Percentiles rank a stretch among this genome's conserved stretches.
Conservation (phyloP, 2,113 vertebrate genomes). For the Salminus brasiliensis region DNA sequence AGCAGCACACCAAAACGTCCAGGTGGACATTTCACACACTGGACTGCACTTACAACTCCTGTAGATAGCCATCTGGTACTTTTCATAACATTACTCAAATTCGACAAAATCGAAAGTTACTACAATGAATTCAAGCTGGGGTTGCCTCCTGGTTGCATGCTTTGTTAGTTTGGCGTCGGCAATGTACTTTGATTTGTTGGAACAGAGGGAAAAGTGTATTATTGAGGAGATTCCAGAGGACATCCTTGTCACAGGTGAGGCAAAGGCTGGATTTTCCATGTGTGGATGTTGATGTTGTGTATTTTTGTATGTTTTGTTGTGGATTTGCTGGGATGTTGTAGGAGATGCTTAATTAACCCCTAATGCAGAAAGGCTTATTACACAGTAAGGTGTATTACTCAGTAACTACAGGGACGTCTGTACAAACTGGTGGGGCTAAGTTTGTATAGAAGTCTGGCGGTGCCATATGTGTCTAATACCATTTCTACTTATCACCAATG, state of each 20-base stretch:
- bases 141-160: conserved; percentile 62
- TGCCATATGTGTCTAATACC: too few relatives aligned
- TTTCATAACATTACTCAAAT: conserved; percentile 12
- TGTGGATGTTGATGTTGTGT: too few relatives aligned
- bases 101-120: neutral
- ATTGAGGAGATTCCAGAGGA: conserved; percentile 88
- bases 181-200: conserved; percentile 88
- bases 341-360: neutral
- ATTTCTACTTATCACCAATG: neutral
- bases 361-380: too few relatives aligned
- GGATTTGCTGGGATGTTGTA: neutral
- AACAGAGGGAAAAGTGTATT: conserved; percentile 88
- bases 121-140: conserved; percentile 58
- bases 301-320: neutral
- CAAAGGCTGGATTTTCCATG: too few relatives aligned
- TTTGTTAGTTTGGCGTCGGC: conserved; percentile 71
- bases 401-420: too few relatives aligned
- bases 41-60: neutral
- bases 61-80: neutral
- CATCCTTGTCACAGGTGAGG: conserved; percentile 83
- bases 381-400: too few relatives aligned
- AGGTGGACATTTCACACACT: conserved; percentile 74
- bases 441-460: too few relatives aligned
- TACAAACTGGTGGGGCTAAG: too few relatives aligned
- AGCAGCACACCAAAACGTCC: conserved; percentile 54